Evolutionary conservation across 2,113 vertebrate species (phyloP).

Genomic region (Psittacus erithacus): DNA sequence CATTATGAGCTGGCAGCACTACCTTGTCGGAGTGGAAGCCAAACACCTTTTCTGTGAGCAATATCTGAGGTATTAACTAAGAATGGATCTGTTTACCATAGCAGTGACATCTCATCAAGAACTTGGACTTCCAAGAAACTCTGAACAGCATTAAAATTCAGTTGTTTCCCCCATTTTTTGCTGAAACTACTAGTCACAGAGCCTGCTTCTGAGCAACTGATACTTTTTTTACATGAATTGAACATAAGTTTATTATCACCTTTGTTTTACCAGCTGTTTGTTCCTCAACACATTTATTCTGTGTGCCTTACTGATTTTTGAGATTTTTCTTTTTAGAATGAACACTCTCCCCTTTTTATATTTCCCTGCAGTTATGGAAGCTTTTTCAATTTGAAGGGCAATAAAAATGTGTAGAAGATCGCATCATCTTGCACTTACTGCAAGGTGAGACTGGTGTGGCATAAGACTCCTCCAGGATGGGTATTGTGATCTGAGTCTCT

Average conservation of each 20-base stretch:
- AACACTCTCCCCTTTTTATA: accelerated
- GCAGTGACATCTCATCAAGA: neutral
- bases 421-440: neutral
- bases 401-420: neutral
- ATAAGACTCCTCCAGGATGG: neutral
- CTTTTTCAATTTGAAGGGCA: neutral
- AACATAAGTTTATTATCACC: neutral
- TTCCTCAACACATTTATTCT: neutral
- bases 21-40: neutral
- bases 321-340: neutral
- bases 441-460: neutral
- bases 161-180: neutral
- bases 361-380: neutral
- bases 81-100: neutral
- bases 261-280: neutral
- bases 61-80: neutral
- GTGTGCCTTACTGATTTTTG: neutral
- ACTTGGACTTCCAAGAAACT: neutral
- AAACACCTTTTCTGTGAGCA: neutral
- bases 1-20: neutral
- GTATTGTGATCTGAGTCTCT: neutral
- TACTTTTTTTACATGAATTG: neutral
- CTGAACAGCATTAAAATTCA: neutral
- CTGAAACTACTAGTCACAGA: neutral
- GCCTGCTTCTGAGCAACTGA: neutral